Base-by-base conservation (phyloP, 1,140 invertebrate species). In the Aradophagus sp. region DNA sequence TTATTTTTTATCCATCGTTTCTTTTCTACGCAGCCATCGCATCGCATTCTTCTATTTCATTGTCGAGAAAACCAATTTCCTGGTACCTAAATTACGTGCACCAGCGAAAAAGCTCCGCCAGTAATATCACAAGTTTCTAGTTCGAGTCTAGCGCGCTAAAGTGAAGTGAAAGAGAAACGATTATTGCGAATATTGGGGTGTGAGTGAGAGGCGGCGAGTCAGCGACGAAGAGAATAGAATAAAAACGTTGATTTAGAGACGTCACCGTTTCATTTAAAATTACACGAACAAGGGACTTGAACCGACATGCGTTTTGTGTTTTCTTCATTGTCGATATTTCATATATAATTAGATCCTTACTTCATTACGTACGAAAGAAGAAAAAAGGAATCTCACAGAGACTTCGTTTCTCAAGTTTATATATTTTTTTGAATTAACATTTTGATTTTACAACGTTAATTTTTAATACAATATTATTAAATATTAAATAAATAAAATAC, bases 11-110 rank as follows among this genome's bases (percentile, higher is more conserved):
- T 58, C 38, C 34, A 31, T 23, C 52, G 36, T 47, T 66, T 68
- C 65, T 52, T 62, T 69, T 76, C 76, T 59, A 55, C 74, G 58
- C 67, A 47, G 67, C 67, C 76, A 74, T 76, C 77, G 75, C 81
- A 81, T 81, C 78, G 78, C 79, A 85, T 85, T 86, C 83, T 86
- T 85, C 84, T 85, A 85, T 86, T 86, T 86, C 84, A 86, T 83
- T 85, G 83, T 84, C 81, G 82, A 84, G 83, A 84, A 84, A 85
- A 86, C 84, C 83, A 84, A 86, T 85, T 85, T 85, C 84, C 83
- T 80, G 83, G 77, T 84, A 86, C 81, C 83, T 83, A 86, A 85
- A 86, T 85, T 84, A 84, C 82, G 79, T 82, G 77, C 75, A 78
- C 65, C 56, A 74, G 63, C 53, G 77, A 79, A 78, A 79, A 80